Conservation (phyloP, 1,140 invertebrate species). For the Zeugodacus cucurbitae region DNA sequence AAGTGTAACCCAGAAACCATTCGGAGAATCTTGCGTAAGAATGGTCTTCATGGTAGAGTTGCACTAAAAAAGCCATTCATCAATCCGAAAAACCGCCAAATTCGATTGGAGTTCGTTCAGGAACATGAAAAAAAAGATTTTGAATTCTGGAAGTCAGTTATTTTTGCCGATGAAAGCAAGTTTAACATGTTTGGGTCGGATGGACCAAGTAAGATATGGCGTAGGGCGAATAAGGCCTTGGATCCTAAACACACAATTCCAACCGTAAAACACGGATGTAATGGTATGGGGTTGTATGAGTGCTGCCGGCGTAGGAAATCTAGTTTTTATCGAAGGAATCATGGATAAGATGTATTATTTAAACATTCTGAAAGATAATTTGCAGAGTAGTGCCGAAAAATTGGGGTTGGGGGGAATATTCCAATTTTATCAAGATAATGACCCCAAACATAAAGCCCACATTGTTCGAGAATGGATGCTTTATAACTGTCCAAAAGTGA, state of each 20-base stretch:
- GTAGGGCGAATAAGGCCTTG: slow-evolving; percentile 14
- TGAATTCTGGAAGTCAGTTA: slow-evolving; percentile 27
- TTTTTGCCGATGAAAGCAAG: slow-evolving; percentile 26
- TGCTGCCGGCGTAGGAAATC: slow-evolving; percentile 49
- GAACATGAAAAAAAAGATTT: background rate
- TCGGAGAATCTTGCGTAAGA: too few relatives aligned
- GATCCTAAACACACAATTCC: slow-evolving; percentile 45
- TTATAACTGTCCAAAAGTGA: too few relatives aligned
- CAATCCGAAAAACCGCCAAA: too few relatives aligned
- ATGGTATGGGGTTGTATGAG: slow-evolving; percentile 63
- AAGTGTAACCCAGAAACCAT: too few relatives aligned
- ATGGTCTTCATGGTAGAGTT: too few relatives aligned
- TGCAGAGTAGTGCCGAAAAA: slow-evolving; percentile 46
- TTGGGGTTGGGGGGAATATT: slow-evolving; percentile 8
- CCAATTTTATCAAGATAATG: too few relatives aligned
- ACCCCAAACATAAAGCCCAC: too few relatives aligned
- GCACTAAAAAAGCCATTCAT: too few relatives aligned
- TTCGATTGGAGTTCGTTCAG: too few relatives aligned
- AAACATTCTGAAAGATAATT: slow-evolving; percentile 49
- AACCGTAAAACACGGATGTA: slow-evolving; percentile 63
- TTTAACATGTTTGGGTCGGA: too few relatives aligned
- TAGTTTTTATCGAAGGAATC: slow-evolving; percentile 50
- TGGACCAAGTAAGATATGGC: slow-evolving; percentile 37
- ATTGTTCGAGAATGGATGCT: too few relatives aligned
- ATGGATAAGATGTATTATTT: slow-evolving; percentile 46